Percentiles rank a stretch among this genome's conserved stretches.
phyloP scores from a whole-genome alignment of 1,140 invertebrate species.

The Aleiodes sp. region DNA sequence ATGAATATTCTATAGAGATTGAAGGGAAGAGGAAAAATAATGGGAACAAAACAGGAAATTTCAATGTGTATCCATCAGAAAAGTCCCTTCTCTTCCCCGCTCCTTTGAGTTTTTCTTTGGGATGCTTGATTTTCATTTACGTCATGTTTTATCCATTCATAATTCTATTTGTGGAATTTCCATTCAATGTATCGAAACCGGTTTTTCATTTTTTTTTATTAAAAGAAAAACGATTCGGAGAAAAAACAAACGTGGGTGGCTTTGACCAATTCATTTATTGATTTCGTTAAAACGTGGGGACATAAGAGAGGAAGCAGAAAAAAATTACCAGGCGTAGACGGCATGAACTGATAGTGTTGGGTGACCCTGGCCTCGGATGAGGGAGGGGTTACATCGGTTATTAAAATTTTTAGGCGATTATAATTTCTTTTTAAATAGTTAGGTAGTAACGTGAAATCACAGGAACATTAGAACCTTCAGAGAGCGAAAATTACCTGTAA shows the following conservation, averaged over 20 bases:
- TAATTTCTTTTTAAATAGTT: too few relatives aligned
- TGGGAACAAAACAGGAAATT: not conserved
- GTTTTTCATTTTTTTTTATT: not conserved
- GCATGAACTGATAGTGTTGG: too few relatives aligned
- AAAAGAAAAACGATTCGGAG: not conserved
- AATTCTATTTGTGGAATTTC: slow-evolving; percentile 20
- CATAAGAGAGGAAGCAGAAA: too few relatives aligned
- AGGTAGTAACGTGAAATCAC: not conserved
- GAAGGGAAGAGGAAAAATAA: not conserved
- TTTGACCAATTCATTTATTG: too few relatives aligned
- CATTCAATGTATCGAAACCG: not conserved
- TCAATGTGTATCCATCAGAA: not conserved
- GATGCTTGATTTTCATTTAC: not conserved
- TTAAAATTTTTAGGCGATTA: too few relatives aligned
- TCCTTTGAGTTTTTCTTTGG: not conserved
- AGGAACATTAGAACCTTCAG: not conserved
- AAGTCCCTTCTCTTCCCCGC: too few relatives aligned
- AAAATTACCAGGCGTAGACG: too few relatives aligned
- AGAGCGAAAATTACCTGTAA: not conserved
- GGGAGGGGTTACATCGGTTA: too few relatives aligned
- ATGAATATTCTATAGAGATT: slow-evolving; percentile 22
- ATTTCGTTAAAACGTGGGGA: too few relatives aligned
- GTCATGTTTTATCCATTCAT: slow-evolving; percentile 20
- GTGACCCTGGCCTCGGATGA: too few relatives aligned
- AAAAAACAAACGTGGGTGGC: too few relatives aligned